These are phyloP conservation scores for Dolichallabes microphthalmus DNA, from an alignment of 2,113 vertebrate species.

Conservation along the genomic window DNA sequence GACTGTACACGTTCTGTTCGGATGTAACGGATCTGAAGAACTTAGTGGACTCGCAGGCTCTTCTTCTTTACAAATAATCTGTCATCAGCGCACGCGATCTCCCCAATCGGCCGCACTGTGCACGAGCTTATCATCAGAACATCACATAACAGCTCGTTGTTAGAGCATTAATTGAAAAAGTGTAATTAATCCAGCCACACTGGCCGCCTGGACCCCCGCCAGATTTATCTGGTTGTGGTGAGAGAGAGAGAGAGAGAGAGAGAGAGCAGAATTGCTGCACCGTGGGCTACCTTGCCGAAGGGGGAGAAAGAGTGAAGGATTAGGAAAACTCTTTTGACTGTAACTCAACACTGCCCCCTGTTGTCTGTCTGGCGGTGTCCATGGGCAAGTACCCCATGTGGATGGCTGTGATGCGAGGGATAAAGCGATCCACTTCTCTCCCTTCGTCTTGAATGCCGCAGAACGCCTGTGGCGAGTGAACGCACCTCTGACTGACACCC, in stretches of 20 bases:
- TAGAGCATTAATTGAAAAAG: slow-evolving; percentile 82
- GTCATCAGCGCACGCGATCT: slow-evolving; percentile 48
- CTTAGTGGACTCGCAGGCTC: slow-evolving; percentile 17
- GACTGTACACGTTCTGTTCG: slow-evolving; percentile 13
- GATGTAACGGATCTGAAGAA: slow-evolving; percentile 32
- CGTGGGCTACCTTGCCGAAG: slow-evolving; percentile 5
- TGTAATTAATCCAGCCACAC: slow-evolving; percentile 80
- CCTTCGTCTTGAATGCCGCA: background rate
- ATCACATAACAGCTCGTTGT: slow-evolving; percentile 74
- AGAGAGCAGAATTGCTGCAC: background rate
- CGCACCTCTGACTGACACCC: slow-evolving; percentile 53
- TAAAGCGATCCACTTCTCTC: slow-evolving; percentile 1
- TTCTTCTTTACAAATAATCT: slow-evolving; percentile 43
- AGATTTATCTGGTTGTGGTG: slow-evolving; percentile 57
- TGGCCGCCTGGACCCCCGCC: slow-evolving; percentile 73
- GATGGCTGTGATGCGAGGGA: background rate
- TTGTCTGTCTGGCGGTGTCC: slow-evolving; percentile 49
- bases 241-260: slow-evolving; percentile 28
- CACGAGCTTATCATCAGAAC: slow-evolving; percentile 73
- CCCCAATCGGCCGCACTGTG: slow-evolving; percentile 55
- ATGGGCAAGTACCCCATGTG: background rate
- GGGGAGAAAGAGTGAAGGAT: slow-evolving; percentile 29
- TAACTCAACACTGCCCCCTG: slow-evolving; percentile 79
- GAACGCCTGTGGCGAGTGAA: slow-evolving; percentile 35
- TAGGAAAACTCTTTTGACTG: slow-evolving; percentile 31